These are phyloP conservation scores for Acanthaster planci DNA, from an alignment of 35 echinoderm and acorn worm species.

Conservation along the genomic window DNA sequence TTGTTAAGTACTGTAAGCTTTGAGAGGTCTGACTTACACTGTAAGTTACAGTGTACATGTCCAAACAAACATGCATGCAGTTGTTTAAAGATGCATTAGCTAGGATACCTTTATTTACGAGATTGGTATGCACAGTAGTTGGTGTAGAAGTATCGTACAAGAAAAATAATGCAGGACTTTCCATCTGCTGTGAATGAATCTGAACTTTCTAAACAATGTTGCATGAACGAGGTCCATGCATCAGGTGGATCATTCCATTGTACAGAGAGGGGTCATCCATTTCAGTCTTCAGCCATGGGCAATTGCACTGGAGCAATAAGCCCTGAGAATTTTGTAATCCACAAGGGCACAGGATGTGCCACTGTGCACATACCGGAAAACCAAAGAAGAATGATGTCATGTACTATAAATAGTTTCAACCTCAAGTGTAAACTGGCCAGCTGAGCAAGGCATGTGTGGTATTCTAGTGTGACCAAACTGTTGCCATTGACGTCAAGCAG, in stretches of 20 bases:
- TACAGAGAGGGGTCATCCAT: background rate
- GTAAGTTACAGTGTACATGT: too few species aligned
- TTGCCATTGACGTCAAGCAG: slow-evolving; percentile 37
- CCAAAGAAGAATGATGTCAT: slow-evolving; percentile 10
- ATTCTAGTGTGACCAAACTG: slow-evolving; percentile 23
- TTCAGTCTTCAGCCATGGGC: background rate
- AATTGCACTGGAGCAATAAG: background rate
- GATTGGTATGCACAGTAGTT: too few species aligned
- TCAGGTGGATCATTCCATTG: slow-evolving; percentile 6
- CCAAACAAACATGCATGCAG: too few species aligned
- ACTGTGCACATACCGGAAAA: background rate
- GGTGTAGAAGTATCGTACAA: too few species aligned
- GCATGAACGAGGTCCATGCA: background rate
- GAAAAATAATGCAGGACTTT: too few species aligned
- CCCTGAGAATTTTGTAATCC: slow-evolving; percentile 3
- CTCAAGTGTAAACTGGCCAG: slow-evolving; percentile 20
- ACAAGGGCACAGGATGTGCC: background rate
- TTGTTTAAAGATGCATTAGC: too few species aligned
- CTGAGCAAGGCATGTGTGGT: slow-evolving; percentile 16
- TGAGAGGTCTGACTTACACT: too few species aligned
- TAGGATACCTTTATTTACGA: too few species aligned
- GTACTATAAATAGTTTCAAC: slow-evolving; percentile 20
- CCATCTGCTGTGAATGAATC: too few species aligned
- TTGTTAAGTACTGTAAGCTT: too few species aligned
- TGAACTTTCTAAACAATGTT: too few species aligned